A percentile compares a stretch with the other conserved stretches of the same genome.
Conservation (phyloP, 2,888 invertebrate genomes). For the Odontothrips loti region DNA sequence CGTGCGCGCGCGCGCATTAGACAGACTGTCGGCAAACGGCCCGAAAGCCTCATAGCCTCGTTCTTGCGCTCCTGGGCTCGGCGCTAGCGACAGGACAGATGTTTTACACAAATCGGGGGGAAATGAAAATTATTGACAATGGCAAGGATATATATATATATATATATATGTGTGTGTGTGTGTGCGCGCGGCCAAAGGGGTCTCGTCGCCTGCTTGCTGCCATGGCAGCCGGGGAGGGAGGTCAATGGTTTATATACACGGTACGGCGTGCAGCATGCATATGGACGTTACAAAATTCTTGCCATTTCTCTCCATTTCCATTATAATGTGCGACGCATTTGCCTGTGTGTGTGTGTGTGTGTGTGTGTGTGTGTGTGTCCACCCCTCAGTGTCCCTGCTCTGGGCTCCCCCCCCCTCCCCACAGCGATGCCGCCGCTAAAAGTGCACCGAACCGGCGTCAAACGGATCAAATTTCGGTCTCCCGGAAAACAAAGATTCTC, state of each 20-base stretch:
- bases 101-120: constrained; percentile 14
- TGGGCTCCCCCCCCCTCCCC: background rate
- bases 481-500: too few relatives aligned
- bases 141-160: background rate
- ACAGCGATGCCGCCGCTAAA: background rate
- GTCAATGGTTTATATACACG: background rate
- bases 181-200: too few relatives aligned
- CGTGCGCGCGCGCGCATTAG: background rate
- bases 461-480: background rate
- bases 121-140: constrained; percentile 27
- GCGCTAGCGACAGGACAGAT: constrained; percentile 2
- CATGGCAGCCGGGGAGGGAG: background rate
- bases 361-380: background rate
- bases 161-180: too few relatives aligned
- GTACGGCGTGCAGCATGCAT: background rate
- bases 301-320: constrained; percentile 22
- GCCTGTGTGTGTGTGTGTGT: background rate
- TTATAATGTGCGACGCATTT: background rate
- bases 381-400: background rate
- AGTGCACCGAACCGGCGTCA: background rate
- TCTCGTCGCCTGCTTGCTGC: too few relatives aligned
- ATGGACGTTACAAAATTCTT: background rate
- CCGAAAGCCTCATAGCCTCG: background rate
- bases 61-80: background rate
- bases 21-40: background rate